A percentile compares a stretch with the other conserved stretches of the same genome.
These are phyloP conservation scores for Rallus crepitans DNA, from an alignment of 2,797 vertebrate species.

Conservation along the genomic window DNA sequence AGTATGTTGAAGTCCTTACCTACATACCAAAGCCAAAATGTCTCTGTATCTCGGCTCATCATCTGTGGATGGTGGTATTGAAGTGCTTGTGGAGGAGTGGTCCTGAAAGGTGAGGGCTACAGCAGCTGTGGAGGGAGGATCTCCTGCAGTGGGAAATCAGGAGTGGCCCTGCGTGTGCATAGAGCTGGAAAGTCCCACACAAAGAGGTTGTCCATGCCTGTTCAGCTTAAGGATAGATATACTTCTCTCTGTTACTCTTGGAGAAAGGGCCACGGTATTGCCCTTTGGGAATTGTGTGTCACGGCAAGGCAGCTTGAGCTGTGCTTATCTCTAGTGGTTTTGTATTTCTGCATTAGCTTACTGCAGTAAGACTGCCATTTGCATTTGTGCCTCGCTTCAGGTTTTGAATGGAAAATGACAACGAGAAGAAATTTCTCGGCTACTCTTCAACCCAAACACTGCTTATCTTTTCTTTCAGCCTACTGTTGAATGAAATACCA, in stretches of 20 bases:
- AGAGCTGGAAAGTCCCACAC: slow-evolving; percentile 12
- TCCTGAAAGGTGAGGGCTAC: slow-evolving; percentile 39
- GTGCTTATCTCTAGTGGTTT: slow-evolving; percentile 49
- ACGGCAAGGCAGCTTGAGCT: not conserved
- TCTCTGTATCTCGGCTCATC: not conserved
- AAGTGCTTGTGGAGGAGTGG: not conserved
- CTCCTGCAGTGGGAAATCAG: not conserved
- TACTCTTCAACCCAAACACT: not conserved
- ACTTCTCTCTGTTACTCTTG: not conserved
- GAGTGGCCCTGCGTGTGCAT: not conserved
- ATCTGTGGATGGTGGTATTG: not conserved
- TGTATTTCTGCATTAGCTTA: not conserved
- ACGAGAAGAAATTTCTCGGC: not conserved
- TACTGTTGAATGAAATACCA: not conserved
- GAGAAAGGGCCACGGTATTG: not conserved
- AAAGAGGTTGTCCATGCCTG: not conserved
- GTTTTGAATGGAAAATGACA: slow-evolving; percentile 27
- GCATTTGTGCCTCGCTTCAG: slow-evolving; percentile 4
- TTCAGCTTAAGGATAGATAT: not conserved
- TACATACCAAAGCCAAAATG: not conserved
- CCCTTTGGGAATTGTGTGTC: not conserved
- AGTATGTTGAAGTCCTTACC: not conserved
- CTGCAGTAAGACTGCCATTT: slow-evolving; percentile 7
- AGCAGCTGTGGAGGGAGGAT: slow-evolving; percentile 17
- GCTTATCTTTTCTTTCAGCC: not conserved